phyloP scores from a whole-genome alignment of 1,140 invertebrate species.

The Diorhabda carinulata region DNA sequence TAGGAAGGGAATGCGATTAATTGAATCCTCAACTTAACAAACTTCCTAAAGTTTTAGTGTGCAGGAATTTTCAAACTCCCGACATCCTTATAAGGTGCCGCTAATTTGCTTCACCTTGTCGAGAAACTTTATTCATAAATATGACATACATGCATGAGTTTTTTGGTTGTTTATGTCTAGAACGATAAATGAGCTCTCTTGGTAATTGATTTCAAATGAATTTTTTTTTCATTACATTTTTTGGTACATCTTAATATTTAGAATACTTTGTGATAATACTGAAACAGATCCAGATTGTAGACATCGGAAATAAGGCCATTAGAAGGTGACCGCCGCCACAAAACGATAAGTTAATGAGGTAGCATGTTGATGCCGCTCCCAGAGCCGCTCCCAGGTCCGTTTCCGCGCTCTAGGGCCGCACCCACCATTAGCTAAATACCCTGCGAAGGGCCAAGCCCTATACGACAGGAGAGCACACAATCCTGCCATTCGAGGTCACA shows the following conservation, averaged over 20 bases:
- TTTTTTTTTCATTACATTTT: too few species aligned
- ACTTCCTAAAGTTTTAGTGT: neutral
- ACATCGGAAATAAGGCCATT: neutral
- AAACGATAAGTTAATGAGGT: neutral
- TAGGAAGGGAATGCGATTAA: neutral
- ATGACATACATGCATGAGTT: too few species aligned
- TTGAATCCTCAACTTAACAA: neutral
- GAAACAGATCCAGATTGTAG: neutral
- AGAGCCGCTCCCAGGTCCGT: neutral
- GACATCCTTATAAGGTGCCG: neutral
- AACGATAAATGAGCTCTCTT: too few species aligned
- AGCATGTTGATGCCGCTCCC: slow-evolving; percentile 1
- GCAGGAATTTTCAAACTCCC: neutral
- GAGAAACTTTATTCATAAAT: too few species aligned
- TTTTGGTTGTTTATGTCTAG: too few species aligned
- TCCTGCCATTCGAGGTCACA: neutral
- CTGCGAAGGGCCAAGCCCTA: slow-evolving; percentile 1
- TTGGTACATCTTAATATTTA: too few species aligned
- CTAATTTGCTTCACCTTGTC: neutral
- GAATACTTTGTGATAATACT: too few species aligned
- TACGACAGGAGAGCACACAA: neutral
- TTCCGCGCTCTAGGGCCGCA: neutral
- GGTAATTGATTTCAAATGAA: too few species aligned
- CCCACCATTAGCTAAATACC: slow-evolving; percentile 1
- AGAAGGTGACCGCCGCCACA: neutral